Evolutionary conservation across 2,888 invertebrate genomes (phyloP), one percentile per base, ranked within the genome.

Genomic region (Portevinia maculata): DNA sequence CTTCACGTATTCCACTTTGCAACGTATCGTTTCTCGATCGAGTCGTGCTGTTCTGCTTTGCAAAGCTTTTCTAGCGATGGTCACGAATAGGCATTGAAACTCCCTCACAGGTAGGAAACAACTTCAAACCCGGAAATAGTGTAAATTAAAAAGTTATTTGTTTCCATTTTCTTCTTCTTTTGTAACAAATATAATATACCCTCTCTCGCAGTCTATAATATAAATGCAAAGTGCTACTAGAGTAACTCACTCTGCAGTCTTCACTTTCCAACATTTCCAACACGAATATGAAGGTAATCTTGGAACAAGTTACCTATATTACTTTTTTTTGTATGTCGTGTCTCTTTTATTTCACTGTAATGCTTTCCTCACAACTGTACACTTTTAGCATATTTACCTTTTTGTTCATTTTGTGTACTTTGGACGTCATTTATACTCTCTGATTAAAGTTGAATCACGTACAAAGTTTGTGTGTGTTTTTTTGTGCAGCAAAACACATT

Each of bases 381-480:
- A 21, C 50, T 52, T 59, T 60, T 32, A 70, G 11, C 7, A 34
- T 13, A 32, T 46, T 55, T 52, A 1, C n/a, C 17, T 24, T n/a
- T 28, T 32, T 62, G 57, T 37, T 19, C 57, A 59, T 32, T 46
- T 21, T 52, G 71, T 65, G 30, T 57, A 65, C 46, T 50, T 71
- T 71, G 64, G 65, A 65, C 73, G 64, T 46, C 73, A 71, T 79
- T 59, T 67, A 73, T 79, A 55, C 46, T 67, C 59, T 39, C 48
- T 73, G 79, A 73, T 79, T 73, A 79, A 79, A 60, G 79, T 74
- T 79, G 73, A 74, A 74, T 69, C 62, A 79, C 74, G 74, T 62
- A 60, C 44, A 15, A 19, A 44, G 44, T 17, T 19, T 44, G 44
- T 28, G 37, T n/a, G 5, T 13, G 19, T 74, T 57, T 32, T 52